Evolutionary conservation across 2,888 invertebrate genomes (phyloP).

Genomic region (Malthinus seriepunctatus): DNA sequence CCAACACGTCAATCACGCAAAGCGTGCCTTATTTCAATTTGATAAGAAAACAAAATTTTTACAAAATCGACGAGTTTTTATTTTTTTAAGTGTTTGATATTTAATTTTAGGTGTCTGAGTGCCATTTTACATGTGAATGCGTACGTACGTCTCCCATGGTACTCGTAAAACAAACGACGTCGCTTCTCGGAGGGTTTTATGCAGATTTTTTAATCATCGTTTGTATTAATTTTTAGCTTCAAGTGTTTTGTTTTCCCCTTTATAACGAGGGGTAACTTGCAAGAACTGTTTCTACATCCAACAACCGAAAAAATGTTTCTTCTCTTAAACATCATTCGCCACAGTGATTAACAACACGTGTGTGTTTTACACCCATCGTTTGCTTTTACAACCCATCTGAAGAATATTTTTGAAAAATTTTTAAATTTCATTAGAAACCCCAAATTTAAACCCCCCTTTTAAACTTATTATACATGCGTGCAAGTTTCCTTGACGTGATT

Average conservation of each 20-base stretch:
- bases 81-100: slow-evolving; percentile 35
- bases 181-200: slow-evolving; percentile 37
- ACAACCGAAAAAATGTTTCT: too few relatives aligned
- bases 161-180: slow-evolving; percentile 38
- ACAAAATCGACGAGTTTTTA: slow-evolving; percentile 23
- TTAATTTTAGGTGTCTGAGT: slow-evolving; percentile 37
- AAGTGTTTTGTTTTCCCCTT: slow-evolving; percentile 26
- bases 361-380: not conserved
- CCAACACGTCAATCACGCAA: slow-evolving; percentile 26
- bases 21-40: slow-evolving; percentile 19
- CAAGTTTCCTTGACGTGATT: slow-evolving; percentile 43
- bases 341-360: not conserved
- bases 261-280: not conserved
- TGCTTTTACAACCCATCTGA: slow-evolving; percentile 2
- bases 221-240: slow-evolving; percentile 45
- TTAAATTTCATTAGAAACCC: slow-evolving; percentile 34
- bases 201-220: slow-evolving; percentile 48
- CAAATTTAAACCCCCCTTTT: slow-evolving; percentile 30
- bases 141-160: slow-evolving; percentile 38
- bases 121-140: slow-evolving; percentile 42
- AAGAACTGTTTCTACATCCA: not conserved
- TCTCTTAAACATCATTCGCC: too few relatives aligned
- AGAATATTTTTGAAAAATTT: slow-evolving; percentile 11
- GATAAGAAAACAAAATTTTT: slow-evolving; percentile 18
- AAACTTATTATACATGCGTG: slow-evolving; percentile 35